Conservation (phyloP, 1,140 invertebrate genomes). For the Harlomillsia oculata region DNA sequence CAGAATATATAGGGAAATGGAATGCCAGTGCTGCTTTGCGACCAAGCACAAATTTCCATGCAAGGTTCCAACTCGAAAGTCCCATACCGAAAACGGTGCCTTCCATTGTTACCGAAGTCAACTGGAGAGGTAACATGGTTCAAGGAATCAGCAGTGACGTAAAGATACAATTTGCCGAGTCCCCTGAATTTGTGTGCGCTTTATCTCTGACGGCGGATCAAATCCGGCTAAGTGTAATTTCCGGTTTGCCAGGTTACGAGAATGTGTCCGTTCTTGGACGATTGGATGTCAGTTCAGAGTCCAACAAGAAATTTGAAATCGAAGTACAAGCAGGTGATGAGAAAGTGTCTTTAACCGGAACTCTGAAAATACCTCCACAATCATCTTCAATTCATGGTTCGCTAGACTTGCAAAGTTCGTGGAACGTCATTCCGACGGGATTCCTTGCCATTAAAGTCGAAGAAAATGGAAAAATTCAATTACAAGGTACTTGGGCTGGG, state of each 20-base stretch:
- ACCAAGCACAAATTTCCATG: constrained; percentile 11
- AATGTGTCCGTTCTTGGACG: not conserved
- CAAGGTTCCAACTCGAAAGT: constrained; percentile 13
- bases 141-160: constrained; percentile 17
- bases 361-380: not conserved
- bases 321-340: constrained; percentile 1
- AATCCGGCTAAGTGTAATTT: constrained; percentile 6
- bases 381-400: not conserved
- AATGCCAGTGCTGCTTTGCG: constrained; percentile 10
- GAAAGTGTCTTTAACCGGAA: not conserved
- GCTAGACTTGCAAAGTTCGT: constrained; percentile 6
- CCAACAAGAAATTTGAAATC: constrained; percentile 5
- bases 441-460: constrained; percentile 10
- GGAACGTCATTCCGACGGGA: constrained; percentile 12
- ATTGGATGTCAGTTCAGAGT: constrained; percentile 1
- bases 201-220: not conserved
- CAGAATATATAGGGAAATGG: constrained; percentile 22
- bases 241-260: constrained; percentile 15
- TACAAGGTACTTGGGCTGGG: constrained; percentile 12
- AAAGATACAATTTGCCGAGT: not conserved
- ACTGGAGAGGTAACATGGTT: constrained; percentile 9
- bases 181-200: not conserved
- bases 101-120: constrained; percentile 8
- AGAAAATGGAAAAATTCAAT: constrained; percentile 5
- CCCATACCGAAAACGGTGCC: constrained; percentile 9